Conservation (phyloP, 2,888 invertebrate species). For the Drosophila trichaetosa region DNA sequence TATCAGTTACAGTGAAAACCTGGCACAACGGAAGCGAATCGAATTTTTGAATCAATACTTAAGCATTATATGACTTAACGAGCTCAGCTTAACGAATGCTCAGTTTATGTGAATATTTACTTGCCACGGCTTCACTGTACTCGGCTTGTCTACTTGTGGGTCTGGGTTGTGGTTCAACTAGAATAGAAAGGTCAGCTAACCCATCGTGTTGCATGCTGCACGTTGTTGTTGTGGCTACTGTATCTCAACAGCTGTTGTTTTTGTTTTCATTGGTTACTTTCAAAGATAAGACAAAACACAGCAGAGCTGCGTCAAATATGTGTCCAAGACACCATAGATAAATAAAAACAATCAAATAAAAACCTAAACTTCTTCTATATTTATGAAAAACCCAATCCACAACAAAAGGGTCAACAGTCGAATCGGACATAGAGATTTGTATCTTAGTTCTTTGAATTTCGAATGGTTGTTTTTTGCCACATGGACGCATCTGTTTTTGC, state of each 20-base stretch:
- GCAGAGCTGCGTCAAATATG: conserved; percentile 14
- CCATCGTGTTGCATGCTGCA: conserved; percentile 32
- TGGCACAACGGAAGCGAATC: conserved; percentile 11
- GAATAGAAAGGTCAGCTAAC: conserved; percentile 72
- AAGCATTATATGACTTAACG: neutral
- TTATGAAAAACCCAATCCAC: conserved; percentile 19
- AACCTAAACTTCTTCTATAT: conserved; percentile 21
- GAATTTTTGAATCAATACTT: conserved; percentile 3
- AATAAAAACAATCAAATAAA: conserved; percentile 28
- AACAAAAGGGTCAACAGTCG: conserved; percentile 57
- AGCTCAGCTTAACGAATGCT: neutral
- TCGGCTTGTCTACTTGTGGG: conserved; percentile 31
- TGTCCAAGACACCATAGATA: conserved; percentile 42
- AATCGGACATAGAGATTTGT: conserved; percentile 27
- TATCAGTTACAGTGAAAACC: conserved; percentile 41
- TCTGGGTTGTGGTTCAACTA: conserved; percentile 70
- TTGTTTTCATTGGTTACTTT: conserved; percentile 25
- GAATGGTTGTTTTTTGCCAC: conserved; percentile 19
- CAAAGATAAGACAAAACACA: conserved; percentile 53
- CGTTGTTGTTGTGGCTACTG: conserved; percentile 37
- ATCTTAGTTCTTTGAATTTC: conserved; percentile 21
- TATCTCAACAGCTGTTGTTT: conserved; percentile 22
- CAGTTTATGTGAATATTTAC: neutral
- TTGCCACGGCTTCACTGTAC: conserved; percentile 31
- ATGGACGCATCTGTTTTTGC: conserved; percentile 51